Evolutionary conservation across 2,888 invertebrate genomes (phyloP), one percentile per base, ranked within the genome.

Genomic region (Teleogryllus oceanicus): DNA sequence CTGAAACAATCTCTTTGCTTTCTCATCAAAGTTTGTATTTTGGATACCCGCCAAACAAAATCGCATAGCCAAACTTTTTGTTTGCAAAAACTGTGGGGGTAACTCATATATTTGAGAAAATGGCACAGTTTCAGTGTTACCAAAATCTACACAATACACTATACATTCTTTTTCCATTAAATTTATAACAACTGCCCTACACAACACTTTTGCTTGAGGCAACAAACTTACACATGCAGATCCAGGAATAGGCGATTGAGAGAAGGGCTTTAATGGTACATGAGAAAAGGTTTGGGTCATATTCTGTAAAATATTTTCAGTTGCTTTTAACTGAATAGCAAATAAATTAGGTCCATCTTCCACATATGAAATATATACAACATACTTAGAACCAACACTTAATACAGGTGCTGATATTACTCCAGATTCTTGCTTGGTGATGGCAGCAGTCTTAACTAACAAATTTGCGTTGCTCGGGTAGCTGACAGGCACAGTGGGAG

Each of bases 301-400:
- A n/a, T 89, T 88, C 78, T 90, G 90, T 18, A 95, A 86, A 82
- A 89, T 89, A 18, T 89, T 88, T 82, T 90, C 90, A 83, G 90
- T 90, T 77, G 89, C 88, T 84, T 90, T 89, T 49, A 94, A 86
- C 84, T 95, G 94, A 11, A 94, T 91, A 50, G 93, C 93, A 87
- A 95, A 95, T 80, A 92, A 88, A 82, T 92, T 91, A 10, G 94
- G 94, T 0, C 95, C 95, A 84, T 95, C 94, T 84, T 94, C 93
- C 21, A 94, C 92, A 86, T 90, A 93, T 24, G 94, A 94, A 2
- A 95, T 91, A 85, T 90, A 92, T 0, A 94, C 93, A 83, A 91
- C 89, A 84, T 94, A 92, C 82, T 89, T 89, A 0, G 90, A 89
- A 78, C 89, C 89, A 2, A 90, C 86, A 49, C 89, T 89, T 50